Percentiles rank a stretch among this genome's conserved stretches.
These are phyloP conservation scores for Masnerella sp. DNA, from an alignment of 2,888 invertebrate species.

Conservation along the genomic window DNA sequence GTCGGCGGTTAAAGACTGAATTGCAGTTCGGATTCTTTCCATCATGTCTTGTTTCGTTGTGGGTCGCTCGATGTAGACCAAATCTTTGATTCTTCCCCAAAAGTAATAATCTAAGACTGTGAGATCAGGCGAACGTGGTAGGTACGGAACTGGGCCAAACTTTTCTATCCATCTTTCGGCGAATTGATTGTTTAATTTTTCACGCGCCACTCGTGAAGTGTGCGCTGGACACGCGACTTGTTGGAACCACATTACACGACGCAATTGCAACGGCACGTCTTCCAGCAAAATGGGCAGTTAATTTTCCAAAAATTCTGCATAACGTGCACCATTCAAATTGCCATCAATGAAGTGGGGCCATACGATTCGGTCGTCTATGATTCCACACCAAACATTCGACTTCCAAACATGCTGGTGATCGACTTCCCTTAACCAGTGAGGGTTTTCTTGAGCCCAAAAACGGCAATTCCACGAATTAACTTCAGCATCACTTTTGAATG, in stretches of 20 bases:
- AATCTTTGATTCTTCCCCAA: not conserved
- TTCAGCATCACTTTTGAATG: constrained; percentile 12
- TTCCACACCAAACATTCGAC: constrained; percentile 33
- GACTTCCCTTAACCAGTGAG: constrained; percentile 4
- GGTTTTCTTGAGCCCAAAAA: constrained; percentile 3
- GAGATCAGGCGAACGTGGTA: constrained; percentile 48
- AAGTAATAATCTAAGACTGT: constrained; percentile 10
- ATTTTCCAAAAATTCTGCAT: not conserved
- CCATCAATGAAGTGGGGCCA: constrained; percentile 39
- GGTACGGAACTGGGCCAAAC: constrained; percentile 56
- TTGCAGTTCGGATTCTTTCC: not conserved
- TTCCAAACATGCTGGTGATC: constrained; percentile 61
- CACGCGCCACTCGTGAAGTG: constrained; percentile 59
- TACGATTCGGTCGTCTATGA: constrained; percentile 18
- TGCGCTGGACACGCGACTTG: constrained; percentile 42
- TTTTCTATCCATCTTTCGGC: constrained; percentile 58
- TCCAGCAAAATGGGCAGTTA: not conserved
- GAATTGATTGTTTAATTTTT: constrained; percentile 38
- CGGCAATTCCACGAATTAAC: constrained; percentile 12
- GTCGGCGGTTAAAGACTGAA: not conserved
- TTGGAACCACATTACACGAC: constrained; percentile 23
- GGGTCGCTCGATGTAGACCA: constrained; percentile 17
- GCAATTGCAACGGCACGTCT: constrained; percentile 26
- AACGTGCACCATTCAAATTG: constrained; percentile 8
- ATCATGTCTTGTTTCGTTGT: constrained; percentile 5